Evolutionary conservation across 2,113 vertebrate species (phyloP), one percentile per base, ranked within the genome.

Genomic region (Talpa occidentalis): DNA sequence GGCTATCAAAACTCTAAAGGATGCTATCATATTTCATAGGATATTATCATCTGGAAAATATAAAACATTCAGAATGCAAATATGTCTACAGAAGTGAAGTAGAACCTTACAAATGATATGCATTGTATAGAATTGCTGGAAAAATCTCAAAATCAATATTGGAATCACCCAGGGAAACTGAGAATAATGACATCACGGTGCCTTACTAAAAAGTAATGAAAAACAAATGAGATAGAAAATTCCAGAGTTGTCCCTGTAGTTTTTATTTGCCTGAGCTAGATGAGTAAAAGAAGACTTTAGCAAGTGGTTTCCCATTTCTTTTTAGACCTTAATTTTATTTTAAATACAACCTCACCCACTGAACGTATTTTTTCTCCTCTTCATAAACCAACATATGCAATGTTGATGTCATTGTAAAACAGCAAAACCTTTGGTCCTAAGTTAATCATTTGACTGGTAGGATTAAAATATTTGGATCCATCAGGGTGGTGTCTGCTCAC

Each of bases 91-190:
- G 88, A 28, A 81, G 28, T 90, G 62, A 83, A 85, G 16, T 49
- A 79, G 76, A 94, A 74, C 32, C 44, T 95, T 97, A 74, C 69
- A 97, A 92, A 93, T 92, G 47, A 82, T 87, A 76, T 49, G 3
- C 26, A 42, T 94, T 86, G 56, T 93, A 67, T 95, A 93, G 88
- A 91, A 83, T 66, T 44, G 28, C 35, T 94, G 83, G 92, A 60
- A 91, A 82, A 83, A 76, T 47, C 40, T 95, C 89, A 95, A 96
- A 95, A 93, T 95, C 89, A 96, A 84, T 95, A 72, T 74, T 94
- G 47, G 47, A 95, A 81, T 97, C 83, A 94, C 54, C 44, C 52
- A 59, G 35, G 60, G 62, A 0, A 0, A 88, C 66, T 73, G 35
- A 94, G 83, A 95, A 94, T 95, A 95, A 94, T 94, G 74, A 56